Percentiles rank a stretch among this genome's conserved stretches.
phyloP scores from a whole-genome alignment of 2,113 vertebrate genomes.

The Stomatorhinus ivindoensis region DNA sequence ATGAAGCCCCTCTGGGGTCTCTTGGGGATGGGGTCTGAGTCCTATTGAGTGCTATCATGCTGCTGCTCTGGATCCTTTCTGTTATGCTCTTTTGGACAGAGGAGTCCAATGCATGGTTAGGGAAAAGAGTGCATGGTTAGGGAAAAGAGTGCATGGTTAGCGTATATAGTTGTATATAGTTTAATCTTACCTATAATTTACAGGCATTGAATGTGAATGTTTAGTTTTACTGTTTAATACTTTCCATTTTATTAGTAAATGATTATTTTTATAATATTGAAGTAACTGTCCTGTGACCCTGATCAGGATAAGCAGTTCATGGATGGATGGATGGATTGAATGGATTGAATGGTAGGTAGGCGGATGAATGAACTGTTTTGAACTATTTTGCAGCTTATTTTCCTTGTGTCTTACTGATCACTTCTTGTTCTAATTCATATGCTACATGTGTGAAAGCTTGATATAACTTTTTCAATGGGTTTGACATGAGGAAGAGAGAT shows the following conservation, averaged over 20 bases:
- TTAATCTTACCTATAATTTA: not conserved
- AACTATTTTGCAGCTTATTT: not conserved
- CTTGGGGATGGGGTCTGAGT: not conserved
- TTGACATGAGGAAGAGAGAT: not conserved
- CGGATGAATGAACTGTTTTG: not conserved
- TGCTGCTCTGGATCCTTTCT: not conserved
- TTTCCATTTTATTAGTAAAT: not conserved
- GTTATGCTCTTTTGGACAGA: not conserved
- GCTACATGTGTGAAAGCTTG: not conserved
- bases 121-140: too few relatives aligned
- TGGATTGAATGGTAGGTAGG: not conserved
- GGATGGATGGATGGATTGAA: not conserved
- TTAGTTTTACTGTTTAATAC: not conserved
- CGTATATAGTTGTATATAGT: not conserved
- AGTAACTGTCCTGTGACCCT: not conserved
- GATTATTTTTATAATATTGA: not conserved
- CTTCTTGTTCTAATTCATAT: not conserved
- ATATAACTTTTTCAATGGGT: not conserved
- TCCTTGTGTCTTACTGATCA: not conserved
- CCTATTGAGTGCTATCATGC: not conserved
- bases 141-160: too few relatives aligned
- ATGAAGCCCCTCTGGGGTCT: too few relatives aligned
- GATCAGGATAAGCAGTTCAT: not conserved
- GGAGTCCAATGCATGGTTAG: not conserved
- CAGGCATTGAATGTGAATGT: not conserved